A percentile compares a stretch with the other conserved stretches of the same genome.
Conservation (phyloP, 2,888 invertebrate species). For the Ryuthela nishihirai region DNA sequence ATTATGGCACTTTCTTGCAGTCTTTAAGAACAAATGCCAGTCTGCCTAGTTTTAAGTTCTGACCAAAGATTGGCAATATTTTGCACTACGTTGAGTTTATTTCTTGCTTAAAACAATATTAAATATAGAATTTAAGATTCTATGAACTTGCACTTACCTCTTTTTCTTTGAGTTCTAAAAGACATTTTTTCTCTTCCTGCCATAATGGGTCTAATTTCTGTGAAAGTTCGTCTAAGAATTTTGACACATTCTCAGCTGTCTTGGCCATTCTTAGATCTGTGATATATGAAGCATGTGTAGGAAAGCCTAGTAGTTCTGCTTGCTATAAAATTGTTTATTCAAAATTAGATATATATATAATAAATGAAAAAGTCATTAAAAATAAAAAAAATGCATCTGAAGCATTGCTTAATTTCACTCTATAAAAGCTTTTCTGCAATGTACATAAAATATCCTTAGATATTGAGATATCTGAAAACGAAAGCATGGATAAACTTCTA, state of each 20-base stretch:
- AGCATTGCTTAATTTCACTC: neutral
- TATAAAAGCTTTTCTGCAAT: too few species aligned
- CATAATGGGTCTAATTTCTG: conserved; percentile 52
- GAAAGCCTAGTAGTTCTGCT: conserved; percentile 53
- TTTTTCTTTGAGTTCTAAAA: conserved; percentile 53
- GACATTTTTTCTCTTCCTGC: conserved; percentile 49
- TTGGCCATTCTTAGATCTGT: conserved; percentile 56
- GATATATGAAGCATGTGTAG: conserved; percentile 53
- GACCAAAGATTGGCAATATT: too few species aligned
- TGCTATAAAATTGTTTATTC: conserved; percentile 49
- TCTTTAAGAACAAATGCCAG: too few species aligned
- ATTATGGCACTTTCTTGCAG: too few species aligned
- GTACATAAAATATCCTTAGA: neutral
- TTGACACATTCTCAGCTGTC: conserved; percentile 50
- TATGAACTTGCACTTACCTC: too few species aligned
- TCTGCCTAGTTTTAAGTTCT: too few species aligned
- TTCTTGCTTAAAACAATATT: too few species aligned
- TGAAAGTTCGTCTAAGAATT: conserved; percentile 52
- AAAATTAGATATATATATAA: neutral
- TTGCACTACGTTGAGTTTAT: too few species aligned
- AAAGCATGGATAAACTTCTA: too few species aligned
- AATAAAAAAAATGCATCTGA: neutral
- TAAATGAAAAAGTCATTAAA: neutral
- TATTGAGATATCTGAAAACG: too few species aligned
- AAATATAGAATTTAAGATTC: too few species aligned